Conservation (phyloP, 2,113 vertebrate species). For the Ploceus nigricollis region DNA sequence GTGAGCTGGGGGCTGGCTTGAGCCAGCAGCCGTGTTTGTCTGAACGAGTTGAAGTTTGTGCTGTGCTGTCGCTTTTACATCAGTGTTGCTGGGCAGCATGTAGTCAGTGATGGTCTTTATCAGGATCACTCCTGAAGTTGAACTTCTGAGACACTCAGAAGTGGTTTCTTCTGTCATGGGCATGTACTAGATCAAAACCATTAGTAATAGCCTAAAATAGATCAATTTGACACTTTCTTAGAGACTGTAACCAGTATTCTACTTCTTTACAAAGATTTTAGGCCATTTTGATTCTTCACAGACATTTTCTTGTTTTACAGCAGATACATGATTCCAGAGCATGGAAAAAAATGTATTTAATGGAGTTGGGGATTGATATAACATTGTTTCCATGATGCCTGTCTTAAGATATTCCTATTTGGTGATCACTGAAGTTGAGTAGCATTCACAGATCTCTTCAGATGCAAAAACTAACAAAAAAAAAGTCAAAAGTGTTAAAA, state of each 20-base stretch:
- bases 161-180: background rate
- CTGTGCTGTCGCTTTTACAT: constrained; percentile 33
- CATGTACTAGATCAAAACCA: background rate
- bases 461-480: background rate
- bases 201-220: background rate
- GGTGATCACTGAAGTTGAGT: background rate
- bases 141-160: background rate
- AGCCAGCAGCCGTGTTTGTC: constrained; percentile 55
- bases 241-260: background rate
- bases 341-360: background rate
- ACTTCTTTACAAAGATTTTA: background rate
- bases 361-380: background rate
- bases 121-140: background rate
- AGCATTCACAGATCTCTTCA: background rate
- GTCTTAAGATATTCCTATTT: background rate
- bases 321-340: background rate
- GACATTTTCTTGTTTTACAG: background rate
- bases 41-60: constrained; percentile 46
- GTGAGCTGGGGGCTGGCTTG: constrained; percentile 51
- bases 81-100: background rate
- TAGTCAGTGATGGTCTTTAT: background rate
- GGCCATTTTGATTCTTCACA: background rate
- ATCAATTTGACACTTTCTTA: background rate
- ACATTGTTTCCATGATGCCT: background rate
- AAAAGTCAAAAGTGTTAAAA: background rate